Evolutionary conservation across 2,113 vertebrate species (phyloP).

Genomic region (Periophthalmodon schlosseri): DNA sequence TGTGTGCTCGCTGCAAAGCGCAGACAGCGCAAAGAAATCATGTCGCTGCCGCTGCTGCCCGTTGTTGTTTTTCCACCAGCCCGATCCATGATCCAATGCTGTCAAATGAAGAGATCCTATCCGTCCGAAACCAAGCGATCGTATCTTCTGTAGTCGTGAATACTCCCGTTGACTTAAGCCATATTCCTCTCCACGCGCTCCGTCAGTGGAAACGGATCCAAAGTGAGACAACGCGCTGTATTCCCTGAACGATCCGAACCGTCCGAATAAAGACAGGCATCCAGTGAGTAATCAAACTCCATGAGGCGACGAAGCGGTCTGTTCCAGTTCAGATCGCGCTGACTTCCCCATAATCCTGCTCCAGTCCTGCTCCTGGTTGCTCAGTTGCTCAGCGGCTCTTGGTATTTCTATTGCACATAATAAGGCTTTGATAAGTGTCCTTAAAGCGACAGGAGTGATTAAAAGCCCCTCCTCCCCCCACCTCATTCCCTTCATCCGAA

Average conservation of each 20-base stretch:
- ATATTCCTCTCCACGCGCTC: conserved; percentile 58
- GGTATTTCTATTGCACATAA: conserved; percentile 73
- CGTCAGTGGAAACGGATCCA: conserved; percentile 56
- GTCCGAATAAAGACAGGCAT: conserved; percentile 59
- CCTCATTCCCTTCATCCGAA: conserved; percentile 73
- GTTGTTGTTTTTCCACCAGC: conserved; percentile 75
- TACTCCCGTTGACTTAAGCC: conserved; percentile 62
- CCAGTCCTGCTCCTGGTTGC: conserved; percentile 60
- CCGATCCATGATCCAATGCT: conserved; percentile 74
- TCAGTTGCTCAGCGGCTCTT: conserved; percentile 64
- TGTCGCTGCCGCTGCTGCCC: conserved; percentile 75
- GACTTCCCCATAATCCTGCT: conserved; percentile 75
- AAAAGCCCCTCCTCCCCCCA: conserved; percentile 69
- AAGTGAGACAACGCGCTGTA: conserved; percentile 70
- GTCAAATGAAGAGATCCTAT: conserved; percentile 55
- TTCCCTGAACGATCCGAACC: conserved; percentile 66
- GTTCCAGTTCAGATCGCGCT: conserved; percentile 63
- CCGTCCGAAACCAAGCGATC: conserved; percentile 50
- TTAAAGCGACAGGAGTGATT: conserved; percentile 83
- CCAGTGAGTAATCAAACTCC: conserved; percentile 69
- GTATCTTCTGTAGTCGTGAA: conserved; percentile 34
- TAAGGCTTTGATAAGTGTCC: conserved; percentile 78
- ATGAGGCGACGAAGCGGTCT: conserved; percentile 60
- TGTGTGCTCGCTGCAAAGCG: conserved; percentile 59
- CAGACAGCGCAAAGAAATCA: conserved; percentile 70